phyloP scores from a whole-genome alignment of 2,888 invertebrate species.

The Gymnocheta viridis region DNA sequence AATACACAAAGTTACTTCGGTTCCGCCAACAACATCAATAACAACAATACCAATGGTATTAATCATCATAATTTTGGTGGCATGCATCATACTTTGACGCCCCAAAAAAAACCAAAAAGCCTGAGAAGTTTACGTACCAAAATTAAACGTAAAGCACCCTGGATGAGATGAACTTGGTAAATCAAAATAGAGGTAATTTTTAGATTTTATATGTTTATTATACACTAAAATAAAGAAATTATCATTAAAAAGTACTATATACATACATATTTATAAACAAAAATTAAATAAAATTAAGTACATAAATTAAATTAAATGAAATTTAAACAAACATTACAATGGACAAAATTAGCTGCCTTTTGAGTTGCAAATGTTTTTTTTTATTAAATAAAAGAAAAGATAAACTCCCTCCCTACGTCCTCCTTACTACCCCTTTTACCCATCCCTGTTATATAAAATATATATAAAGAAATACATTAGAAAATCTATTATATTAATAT shows the following conservation, averaged over 20 bases:
- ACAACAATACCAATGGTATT: slow-evolving; percentile 52
- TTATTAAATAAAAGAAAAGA: slow-evolving; percentile 33
- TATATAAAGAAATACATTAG: slow-evolving; percentile 46
- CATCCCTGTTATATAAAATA: slow-evolving; percentile 48
- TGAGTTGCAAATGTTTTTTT: slow-evolving; percentile 63
- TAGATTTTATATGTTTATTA: background rate
- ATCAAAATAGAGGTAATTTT: slow-evolving; percentile 48
- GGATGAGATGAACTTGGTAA: slow-evolving; percentile 76
- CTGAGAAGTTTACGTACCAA: slow-evolving; percentile 80
- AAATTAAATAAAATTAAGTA: slow-evolving; percentile 24
- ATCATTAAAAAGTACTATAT: background rate
- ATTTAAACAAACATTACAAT: background rate
- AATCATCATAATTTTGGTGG: slow-evolving; percentile 65
- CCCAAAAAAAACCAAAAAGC: slow-evolving; percentile 78
- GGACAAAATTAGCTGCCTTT: slow-evolving; percentile 62
- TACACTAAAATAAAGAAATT: slow-evolving; percentile 16
- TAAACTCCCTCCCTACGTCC: slow-evolving; percentile 40
- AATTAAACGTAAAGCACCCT: slow-evolving; percentile 81
- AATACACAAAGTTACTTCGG: slow-evolving; percentile 74
- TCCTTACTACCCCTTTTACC: slow-evolving; percentile 20
- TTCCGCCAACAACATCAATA: slow-evolving; percentile 43
- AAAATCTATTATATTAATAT: slow-evolving; percentile 45
- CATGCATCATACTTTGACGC: slow-evolving; percentile 67
- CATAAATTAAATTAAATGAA: slow-evolving; percentile 38
- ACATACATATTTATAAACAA: background rate